Conservation (phyloP, 1,140 invertebrate species). For the Meloidogyne hapla region DNA sequence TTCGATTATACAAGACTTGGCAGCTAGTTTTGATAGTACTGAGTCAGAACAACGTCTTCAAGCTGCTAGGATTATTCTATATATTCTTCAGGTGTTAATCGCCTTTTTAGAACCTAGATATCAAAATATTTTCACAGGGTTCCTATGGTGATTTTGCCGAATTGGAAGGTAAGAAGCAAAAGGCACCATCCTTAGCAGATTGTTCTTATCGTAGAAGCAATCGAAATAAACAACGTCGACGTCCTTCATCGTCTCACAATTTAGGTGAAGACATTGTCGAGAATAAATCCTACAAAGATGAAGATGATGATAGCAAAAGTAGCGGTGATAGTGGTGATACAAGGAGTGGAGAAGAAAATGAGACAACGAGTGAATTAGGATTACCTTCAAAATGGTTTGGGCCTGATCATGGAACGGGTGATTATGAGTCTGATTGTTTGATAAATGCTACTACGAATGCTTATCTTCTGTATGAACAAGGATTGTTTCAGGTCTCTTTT, state of each 20-base stretch:
- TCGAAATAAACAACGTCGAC: not conserved
- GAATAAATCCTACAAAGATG: not conserved
- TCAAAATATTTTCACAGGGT: slow-evolving; percentile 43
- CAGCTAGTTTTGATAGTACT: slow-evolving; percentile 47
- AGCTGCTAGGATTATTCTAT: slow-evolving; percentile 55
- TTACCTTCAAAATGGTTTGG: slow-evolving; percentile 15
- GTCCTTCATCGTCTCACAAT: not conserved
- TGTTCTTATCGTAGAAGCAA: slow-evolving; percentile 8
- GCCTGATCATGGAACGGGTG: slow-evolving; percentile 46
- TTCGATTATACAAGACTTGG: slow-evolving; percentile 43
- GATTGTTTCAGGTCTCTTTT: slow-evolving; percentile 48
- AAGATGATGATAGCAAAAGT: not conserved
- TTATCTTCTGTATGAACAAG: slow-evolving; percentile 50
- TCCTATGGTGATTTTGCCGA: slow-evolving; percentile 56
- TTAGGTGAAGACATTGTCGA: not conserved
- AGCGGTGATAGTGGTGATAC: not conserved
- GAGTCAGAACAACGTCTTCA: slow-evolving; percentile 47
- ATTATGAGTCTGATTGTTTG: slow-evolving; percentile 52
- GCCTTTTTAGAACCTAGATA: not conserved
- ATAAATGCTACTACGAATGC: slow-evolving; percentile 47
- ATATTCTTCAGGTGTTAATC: slow-evolving; percentile 55
- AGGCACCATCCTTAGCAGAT: not conserved
- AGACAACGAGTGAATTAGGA: not conserved
- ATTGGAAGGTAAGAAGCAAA: slow-evolving; percentile 33
- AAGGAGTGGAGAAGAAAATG: not conserved